Percentiles rank a stretch among this genome's conserved stretches.
Evolutionary conservation across 2,797 vertebrate species (phyloP).

Genomic region (Lagodon rhomboides): DNA sequence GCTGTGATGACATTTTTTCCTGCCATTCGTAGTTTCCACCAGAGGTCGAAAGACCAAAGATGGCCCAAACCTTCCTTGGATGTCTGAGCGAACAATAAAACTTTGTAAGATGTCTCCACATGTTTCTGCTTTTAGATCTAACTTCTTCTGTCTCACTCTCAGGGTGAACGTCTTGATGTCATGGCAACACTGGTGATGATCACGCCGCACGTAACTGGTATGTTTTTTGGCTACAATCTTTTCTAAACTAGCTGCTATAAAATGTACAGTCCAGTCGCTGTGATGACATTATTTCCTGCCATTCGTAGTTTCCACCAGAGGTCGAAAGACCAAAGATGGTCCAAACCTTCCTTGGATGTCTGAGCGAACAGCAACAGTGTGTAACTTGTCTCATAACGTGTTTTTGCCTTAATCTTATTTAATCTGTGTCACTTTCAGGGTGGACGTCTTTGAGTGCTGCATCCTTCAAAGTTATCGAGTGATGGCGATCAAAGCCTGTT

Average conservation of each 20-base stretch:
- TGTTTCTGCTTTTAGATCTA: no score
- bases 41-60: conserved; percentile 85
- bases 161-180: no score
- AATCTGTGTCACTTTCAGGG: background rate
- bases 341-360: conserved; percentile 19
- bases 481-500: no score
- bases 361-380: background rate
- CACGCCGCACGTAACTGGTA: no score
- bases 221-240: no score
- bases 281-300: conserved; percentile 12
- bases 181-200: no score
- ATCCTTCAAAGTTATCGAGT: no score
- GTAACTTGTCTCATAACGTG: background rate
- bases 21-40: conserved; percentile 94
- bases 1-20: conserved; percentile 65
- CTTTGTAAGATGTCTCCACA: no score
- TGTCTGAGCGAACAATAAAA: conserved; percentile 29
- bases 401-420: background rate
- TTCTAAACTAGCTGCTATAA: no score
- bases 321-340: background rate
- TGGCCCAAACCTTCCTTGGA: conserved; percentile 61
- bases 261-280: no score
- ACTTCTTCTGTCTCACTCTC: no score
- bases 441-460: background rate
- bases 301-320: background rate